Base-by-base conservation (phyloP, 2,797 vertebrate genomes). In the Aplochiton taeniatus region DNA sequence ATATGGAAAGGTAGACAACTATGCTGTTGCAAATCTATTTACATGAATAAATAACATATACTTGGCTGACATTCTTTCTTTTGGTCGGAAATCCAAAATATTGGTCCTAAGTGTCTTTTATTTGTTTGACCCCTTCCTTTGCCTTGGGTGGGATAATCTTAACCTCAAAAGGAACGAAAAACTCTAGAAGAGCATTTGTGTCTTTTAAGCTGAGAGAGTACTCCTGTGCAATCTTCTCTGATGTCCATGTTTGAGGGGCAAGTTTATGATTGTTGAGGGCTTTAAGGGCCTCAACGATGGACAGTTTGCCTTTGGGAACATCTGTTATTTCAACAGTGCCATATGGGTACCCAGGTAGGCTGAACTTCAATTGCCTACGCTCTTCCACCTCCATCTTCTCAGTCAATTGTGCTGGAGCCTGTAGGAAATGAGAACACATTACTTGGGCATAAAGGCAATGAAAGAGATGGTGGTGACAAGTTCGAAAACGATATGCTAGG, bases 221-320 rank as follows among this genome's bases (percentile, higher is more conserved):
- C 70, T 99, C 95, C 76, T 88, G 76, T 13, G 95, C 91, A 59
- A 99, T 91, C 89, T 93, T 97, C 69, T 95, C 91, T 4, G 88
- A 77, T 18, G 95, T 95, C 96, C 96, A 98, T 0, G 65, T 90
- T 44, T 92, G 72, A 54, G 96, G 96, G 61, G 86, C 73, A 10
- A 66, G 84, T 78, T 95, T 96, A 83, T 98, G 92, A 75, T 93
- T 93, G 86, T 90, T 92, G 61, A 98, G 87, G 53, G 92, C 90
- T 0, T 85, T 93, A 75, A 99, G 79, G 17, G 92, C 93, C 76
- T 99, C 97, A 1, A 90, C 80, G 61, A 96, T 66, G 45, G 94
- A 94, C 80, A 99, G 88, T 70, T 92, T 98, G 75, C 96, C 97
- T 91, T 92, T 95, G 0, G 94, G 87, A 80, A 99, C 88, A 19